Conservation (phyloP, 2,113 vertebrate genomes). For the Heterotilapia buettikoferi region DNA sequence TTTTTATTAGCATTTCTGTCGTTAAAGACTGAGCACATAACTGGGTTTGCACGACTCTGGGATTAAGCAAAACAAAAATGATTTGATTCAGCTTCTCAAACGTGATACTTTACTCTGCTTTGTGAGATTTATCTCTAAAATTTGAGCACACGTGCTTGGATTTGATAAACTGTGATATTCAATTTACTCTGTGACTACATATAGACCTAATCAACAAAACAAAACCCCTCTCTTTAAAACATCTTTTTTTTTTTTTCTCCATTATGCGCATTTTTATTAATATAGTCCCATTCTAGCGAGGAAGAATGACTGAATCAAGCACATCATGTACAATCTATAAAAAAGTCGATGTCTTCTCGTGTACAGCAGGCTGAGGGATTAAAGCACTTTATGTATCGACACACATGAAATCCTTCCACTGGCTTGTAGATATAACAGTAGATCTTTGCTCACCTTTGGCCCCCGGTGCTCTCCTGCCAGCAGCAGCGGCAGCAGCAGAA, state of each 20-base stretch:
- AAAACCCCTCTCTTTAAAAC: not conserved
- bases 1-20: not conserved
- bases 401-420: fast-evolving
- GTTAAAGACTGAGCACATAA: not conserved
- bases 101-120: not conserved
- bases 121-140: not conserved
- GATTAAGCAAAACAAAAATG: not conserved
- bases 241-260: not conserved
- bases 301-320: not conserved
- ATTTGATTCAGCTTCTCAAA: not conserved
- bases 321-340: not conserved
- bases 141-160: fast-evolving
- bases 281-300: not conserved
- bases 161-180: not conserved
- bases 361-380: not conserved
- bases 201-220: not conserved
- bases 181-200: not conserved
- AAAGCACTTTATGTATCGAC: fast-evolving
- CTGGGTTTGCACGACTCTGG: not conserved
- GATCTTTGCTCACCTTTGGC: constrained; percentile 36
- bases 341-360: fast-evolving
- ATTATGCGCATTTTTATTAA: fast-evolving
- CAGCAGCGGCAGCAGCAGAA: constrained; percentile 61
- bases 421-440: not conserved
- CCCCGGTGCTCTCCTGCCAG: constrained; percentile 66